Evolutionary conservation across 30 jellyfish, hydroid and myxozoan genomes (phyloP), one percentile per base, ranked within the genome.

Genomic region (Sanderia malayensis): DNA sequence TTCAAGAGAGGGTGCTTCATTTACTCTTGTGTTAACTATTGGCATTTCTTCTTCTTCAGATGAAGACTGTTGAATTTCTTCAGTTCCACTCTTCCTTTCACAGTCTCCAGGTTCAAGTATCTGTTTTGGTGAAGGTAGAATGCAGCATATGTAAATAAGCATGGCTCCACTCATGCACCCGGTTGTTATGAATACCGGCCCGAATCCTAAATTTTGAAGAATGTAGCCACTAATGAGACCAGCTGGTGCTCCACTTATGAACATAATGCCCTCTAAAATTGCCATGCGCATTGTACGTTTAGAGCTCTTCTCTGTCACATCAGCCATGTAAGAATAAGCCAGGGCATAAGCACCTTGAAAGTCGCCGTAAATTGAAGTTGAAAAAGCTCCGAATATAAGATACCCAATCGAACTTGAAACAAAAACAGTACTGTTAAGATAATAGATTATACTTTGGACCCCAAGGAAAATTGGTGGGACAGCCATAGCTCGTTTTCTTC

Each of bases 251-350:
- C 93, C 95, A 27, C 93, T 86, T 30, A 73, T 63, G 75, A 74
- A 92, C 73, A 85, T 67, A 41, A 95, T 57, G 1, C 95, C 93
- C 33, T 92, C 98, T 19, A 85, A 45, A 45, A 80, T 63, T 15
- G 98, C 92, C 95, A 92, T 78, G 19, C 98, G 67, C 95, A 80
- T 72, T 22, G 98, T 92, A 24, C 98, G 61, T 41, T 85, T 62
- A n/a, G 89, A 70, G 31, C 46, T 57, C 31, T 76, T 45, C 44
- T 92, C 88, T 1, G 98, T 92, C 26, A 79, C 58, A 45, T 84
- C 95, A 1, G 98, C 95, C 92, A 77, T 84, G 37, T 92, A 92
- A 13, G 96, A 96, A 64, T 76, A 85, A 18, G 97, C 90, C 7
- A 92, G 71, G 46, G 92, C 89, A 46, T 70, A 80, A 17, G 93